These are phyloP conservation scores for Phataginus tricuspis DNA, from an alignment of 2,797 vertebrate species.

Conservation along the genomic window DNA sequence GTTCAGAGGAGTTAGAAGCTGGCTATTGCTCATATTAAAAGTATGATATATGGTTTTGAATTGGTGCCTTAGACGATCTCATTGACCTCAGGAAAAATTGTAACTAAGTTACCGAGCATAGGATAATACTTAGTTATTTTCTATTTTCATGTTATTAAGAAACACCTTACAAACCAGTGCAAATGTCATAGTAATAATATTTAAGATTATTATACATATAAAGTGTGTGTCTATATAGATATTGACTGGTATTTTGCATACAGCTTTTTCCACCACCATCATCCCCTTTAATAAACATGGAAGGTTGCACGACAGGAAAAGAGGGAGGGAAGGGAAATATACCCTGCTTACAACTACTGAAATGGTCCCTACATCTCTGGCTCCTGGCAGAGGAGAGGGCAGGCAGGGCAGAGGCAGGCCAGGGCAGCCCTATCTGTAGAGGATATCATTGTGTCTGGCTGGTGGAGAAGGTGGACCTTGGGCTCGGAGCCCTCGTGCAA, in stretches of 20 bases:
- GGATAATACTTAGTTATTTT: neutral
- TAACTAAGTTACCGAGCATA: neutral
- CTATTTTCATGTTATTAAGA: constrained; percentile 20
- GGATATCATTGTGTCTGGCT: neutral
- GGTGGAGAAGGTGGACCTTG: neutral
- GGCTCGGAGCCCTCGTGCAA: neutral
- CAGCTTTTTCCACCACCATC: neutral
- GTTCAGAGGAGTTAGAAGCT: neutral
- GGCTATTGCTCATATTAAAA: constrained; percentile 49
- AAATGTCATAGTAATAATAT: constrained; percentile 36
- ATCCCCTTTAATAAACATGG: neutral
- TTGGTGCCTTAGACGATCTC: neutral
- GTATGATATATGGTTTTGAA: neutral
- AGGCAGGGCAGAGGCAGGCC: too few species aligned
- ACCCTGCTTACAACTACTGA: neutral
- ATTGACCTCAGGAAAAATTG: constrained; percentile 41
- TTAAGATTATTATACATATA: neutral
- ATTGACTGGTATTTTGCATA: neutral
- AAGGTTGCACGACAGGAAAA: neutral
- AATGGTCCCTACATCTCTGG: neutral
- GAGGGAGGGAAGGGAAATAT: neutral
- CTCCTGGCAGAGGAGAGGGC: neutral
- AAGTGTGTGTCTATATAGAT: neutral
- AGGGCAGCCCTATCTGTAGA: neutral
- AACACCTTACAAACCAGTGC: neutral